Base-by-base conservation (phyloP, 2,888 invertebrate genomes). In the Epinotia nisella region DNA sequence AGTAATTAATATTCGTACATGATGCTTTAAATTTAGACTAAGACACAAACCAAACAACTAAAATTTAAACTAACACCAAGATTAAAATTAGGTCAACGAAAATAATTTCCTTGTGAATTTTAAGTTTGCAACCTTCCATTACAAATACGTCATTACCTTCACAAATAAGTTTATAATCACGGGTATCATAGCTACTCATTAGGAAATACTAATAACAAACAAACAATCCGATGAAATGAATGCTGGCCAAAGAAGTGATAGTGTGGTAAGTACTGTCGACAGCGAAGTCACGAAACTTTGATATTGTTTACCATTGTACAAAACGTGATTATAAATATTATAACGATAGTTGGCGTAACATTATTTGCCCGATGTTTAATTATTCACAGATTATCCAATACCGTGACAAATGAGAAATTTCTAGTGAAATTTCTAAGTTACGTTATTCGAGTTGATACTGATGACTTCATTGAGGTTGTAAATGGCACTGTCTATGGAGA, bases 361-460 rank as follows among this genome's bases (percentile, higher is more conserved):
- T 19, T 60, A 59, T 19, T 60, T 53, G 65, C 45, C 49, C 58
- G 74, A 77, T 74, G 73, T 75, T 77, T 76, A 78, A 75, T 86
- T 78, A 88, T 87, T 87, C 83, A 79, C 72, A 82, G 84, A 87
- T 87, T 85, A 83, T 82, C 82, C 84, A 87, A 85, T 85, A 83
- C 86, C 82, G 82, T 82, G 82, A 85, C 82, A 82, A 84, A 84
- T 82, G 79, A 80, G 49, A 72, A 72, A 68, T 62, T 79, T 80
- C 77, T 77, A 81, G 81, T 83, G 85, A 85, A 85, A 81, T 80
- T 79, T 76, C 71, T 68, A 71, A 70, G 74, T 82, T 81, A 83
- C 79, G 80, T 83, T 85, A 85, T 84, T 82, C 76, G 80, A 79
- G 73, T 78, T 74, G 76, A 80, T 81, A 66, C 19, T 62, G 39